A percentile compares a stretch with the other conserved stretches of the same genome.
Conservation (phyloP, 2,888 invertebrate genomes). For the Drosophila setosimentum region DNA sequence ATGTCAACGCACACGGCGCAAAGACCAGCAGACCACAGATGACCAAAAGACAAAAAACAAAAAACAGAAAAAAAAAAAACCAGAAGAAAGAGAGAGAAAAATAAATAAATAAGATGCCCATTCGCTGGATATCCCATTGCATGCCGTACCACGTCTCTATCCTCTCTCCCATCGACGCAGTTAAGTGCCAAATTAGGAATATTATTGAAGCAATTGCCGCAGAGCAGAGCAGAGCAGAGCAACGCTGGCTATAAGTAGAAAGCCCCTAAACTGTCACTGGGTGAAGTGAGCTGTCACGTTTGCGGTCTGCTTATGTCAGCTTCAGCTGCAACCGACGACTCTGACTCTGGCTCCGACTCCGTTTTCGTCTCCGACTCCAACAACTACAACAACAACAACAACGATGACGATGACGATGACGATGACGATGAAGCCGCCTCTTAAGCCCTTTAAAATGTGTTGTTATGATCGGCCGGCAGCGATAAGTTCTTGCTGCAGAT, state of each 20-base stretch:
- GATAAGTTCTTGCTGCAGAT: slow-evolving; percentile 65
- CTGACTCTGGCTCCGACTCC: slow-evolving; percentile 1
- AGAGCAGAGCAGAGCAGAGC: slow-evolving; percentile 8
- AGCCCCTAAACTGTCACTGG: slow-evolving; percentile 70
- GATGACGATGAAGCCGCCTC: slow-evolving; percentile 13
- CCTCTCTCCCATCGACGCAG: slow-evolving; percentile 20
- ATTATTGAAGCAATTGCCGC: slow-evolving; percentile 77
- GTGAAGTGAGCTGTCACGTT: slow-evolving; percentile 80
- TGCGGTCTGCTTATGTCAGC: slow-evolving; percentile 82
- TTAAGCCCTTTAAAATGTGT: slow-evolving; percentile 83
- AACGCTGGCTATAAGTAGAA: slow-evolving; percentile 49
- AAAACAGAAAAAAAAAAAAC: background rate
- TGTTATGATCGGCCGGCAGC: slow-evolving; percentile 79
- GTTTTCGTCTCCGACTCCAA: background rate
- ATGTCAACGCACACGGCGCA: slow-evolving; percentile 80
- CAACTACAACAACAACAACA: background rate
- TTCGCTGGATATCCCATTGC: slow-evolving; percentile 29
- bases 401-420: background rate
- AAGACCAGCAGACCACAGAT: slow-evolving; percentile 43
- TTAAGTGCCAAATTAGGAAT: slow-evolving; percentile 82
- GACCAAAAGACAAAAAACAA: slow-evolving; percentile 22
- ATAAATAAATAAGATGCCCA: slow-evolving; percentile 36
- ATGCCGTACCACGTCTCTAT: background rate
- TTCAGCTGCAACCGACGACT: slow-evolving; percentile 70
- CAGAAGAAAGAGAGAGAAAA: slow-evolving; percentile 11